phyloP scores from a whole-genome alignment of 2,888 invertebrate species.

The Drosophila nr. fundita region DNA sequence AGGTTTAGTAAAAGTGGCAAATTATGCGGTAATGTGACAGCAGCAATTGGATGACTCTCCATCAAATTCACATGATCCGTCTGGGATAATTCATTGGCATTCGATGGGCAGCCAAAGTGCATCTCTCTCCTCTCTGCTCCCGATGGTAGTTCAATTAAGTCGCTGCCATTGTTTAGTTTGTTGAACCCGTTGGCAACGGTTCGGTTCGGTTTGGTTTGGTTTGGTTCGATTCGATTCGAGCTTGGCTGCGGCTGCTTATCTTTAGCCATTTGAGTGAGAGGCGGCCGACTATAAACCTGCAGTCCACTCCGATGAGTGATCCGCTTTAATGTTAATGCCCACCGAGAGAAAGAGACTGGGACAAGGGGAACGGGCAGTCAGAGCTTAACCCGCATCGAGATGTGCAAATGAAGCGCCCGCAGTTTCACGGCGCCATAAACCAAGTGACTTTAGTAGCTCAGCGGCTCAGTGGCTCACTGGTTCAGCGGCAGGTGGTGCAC shows the following conservation, averaged over 20 bases:
- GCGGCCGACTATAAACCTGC: constrained; percentile 45
- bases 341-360: neutral
- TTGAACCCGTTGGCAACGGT: constrained; percentile 53
- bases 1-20: constrained; percentile 35
- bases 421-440: constrained; percentile 71
- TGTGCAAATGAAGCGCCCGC: constrained; percentile 73
- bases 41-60: constrained; percentile 58
- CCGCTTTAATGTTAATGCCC: constrained; percentile 72
- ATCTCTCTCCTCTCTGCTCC: constrained; percentile 28
- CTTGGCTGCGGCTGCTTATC: constrained; percentile 41
- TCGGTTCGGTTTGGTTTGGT: neutral
- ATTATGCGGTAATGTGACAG: constrained; percentile 75
- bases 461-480: constrained; percentile 32
- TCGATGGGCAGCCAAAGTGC: constrained; percentile 36
- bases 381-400: constrained; percentile 65
- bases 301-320: constrained; percentile 55
- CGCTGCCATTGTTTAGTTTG: constrained; percentile 70
- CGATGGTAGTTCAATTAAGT: constrained; percentile 71
- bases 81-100: constrained; percentile 55
- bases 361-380: constrained; percentile 5
- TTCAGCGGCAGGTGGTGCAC: constrained; percentile 55
- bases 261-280: constrained; percentile 38
- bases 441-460: constrained; percentile 76
- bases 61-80: constrained; percentile 45
- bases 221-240: neutral